Percentiles rank a stretch among this genome's conserved stretches.
These are phyloP conservation scores for Helobdella robusta DNA, from an alignment of 2,888 invertebrate species.

Conservation along the genomic window DNA sequence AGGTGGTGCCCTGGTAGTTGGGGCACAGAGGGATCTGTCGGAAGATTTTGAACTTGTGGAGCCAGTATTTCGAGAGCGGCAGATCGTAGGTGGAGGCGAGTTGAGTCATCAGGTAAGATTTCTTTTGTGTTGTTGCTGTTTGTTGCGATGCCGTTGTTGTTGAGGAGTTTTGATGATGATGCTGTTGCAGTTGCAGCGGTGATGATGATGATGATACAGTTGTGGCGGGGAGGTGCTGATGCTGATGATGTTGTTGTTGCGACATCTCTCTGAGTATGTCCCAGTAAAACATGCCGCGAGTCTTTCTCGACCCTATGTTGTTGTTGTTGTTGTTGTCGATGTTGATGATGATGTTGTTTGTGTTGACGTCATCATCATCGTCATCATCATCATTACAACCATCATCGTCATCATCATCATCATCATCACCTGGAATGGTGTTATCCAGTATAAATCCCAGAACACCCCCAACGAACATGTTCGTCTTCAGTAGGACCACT, in stretches of 20 bases:
- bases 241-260: too few relatives aligned
- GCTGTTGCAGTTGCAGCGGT: too few relatives aligned
- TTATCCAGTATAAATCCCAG: constrained; percentile 51
- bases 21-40: not conserved
- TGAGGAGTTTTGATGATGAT: too few relatives aligned
- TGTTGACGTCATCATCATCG: too few relatives aligned
- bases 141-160: too few relatives aligned
- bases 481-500: constrained; percentile 43
- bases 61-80: not conserved
- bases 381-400: too few relatives aligned
- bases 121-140: too few relatives aligned
- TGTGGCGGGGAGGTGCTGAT: too few relatives aligned
- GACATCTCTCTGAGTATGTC: not conserved
- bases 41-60: not conserved
- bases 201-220: too few relatives aligned
- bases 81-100: not conserved
- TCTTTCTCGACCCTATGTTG: constrained; percentile 14
- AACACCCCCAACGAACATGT: constrained; percentile 50
- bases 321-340: too few relatives aligned
- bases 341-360: too few relatives aligned
- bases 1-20: not conserved
- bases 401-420: not conserved
- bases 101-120: not conserved
- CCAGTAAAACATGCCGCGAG: constrained; percentile 17
- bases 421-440: constrained; percentile 43